A percentile compares a stretch with the other conserved stretches of the same genome.
Conservation (phyloP, 2,113 vertebrate genomes). For the Halichoerus grypus region DNA sequence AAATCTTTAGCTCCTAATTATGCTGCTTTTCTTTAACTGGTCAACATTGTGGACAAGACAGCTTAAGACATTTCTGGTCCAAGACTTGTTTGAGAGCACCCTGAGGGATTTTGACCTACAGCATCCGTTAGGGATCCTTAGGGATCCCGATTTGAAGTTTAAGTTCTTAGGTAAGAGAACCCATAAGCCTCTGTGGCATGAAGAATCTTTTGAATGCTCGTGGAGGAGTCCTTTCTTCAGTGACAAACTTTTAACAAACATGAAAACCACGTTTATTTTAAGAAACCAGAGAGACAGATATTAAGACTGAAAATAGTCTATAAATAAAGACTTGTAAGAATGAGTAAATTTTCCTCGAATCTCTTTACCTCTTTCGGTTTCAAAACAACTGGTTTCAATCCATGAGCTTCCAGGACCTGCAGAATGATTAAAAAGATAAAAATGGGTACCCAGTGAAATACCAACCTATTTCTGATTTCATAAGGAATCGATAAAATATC, state of each 20-base stretch:
- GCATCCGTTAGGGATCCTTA: background rate
- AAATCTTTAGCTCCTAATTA: background rate
- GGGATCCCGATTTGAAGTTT: background rate
- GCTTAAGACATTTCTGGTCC: background rate
- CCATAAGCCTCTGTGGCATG: background rate
- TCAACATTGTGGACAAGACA: background rate
- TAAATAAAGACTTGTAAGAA: background rate
- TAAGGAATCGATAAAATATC: background rate
- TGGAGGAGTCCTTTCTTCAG: background rate
- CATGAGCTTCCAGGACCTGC: constrained; percentile 97
- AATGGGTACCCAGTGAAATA: background rate
- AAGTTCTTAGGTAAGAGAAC: background rate
- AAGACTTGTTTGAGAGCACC: background rate
- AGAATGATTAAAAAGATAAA: constrained; percentile 66
- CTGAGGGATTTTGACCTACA: background rate
- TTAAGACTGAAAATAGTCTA: background rate
- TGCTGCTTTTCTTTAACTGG: background rate
- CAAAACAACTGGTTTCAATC: constrained; percentile 94
- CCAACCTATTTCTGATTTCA: background rate
- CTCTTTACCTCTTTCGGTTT: constrained; percentile 97
- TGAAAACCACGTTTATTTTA: background rate
- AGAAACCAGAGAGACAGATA: background rate
- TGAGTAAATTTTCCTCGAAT: background rate
- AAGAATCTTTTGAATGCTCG: background rate
- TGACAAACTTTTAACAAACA: background rate